These are phyloP conservation scores for Coremacera marginata DNA, from an alignment of 2,888 invertebrate genomes.

Conservation along the genomic window DNA sequence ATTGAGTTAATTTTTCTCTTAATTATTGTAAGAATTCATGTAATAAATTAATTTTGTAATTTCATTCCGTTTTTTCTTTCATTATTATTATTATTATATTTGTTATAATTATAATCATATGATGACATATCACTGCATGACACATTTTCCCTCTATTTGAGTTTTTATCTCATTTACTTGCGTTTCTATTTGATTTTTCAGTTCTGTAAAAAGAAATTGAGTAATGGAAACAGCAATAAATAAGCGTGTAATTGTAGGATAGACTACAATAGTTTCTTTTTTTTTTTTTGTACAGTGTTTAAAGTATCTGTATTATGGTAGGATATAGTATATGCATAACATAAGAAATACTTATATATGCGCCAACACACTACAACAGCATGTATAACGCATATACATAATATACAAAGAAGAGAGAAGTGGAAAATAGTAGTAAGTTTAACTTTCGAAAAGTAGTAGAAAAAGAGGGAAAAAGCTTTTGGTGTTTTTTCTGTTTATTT, in stretches of 20 bases:
- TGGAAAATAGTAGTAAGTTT: constrained; percentile 24
- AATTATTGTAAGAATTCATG: constrained; percentile 17
- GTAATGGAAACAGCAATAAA: constrained; percentile 70
- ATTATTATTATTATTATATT: constrained; percentile 44
- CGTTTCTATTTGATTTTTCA: constrained; percentile 97
- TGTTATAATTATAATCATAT: constrained; percentile 55
- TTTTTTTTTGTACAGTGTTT: constrained; percentile 29
- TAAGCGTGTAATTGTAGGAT: constrained; percentile 69
- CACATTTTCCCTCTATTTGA: constrained; percentile 96
- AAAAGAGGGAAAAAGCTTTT: constrained; percentile 60
- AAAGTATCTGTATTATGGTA: constrained; percentile 30
- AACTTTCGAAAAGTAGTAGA: constrained; percentile 15
- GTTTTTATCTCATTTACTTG: constrained; percentile 97
- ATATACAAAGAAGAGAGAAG: constrained; percentile 22
- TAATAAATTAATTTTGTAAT: no score
- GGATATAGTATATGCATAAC: constrained; percentile 25
- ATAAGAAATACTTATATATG: constrained; percentile 26
- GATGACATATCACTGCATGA: constrained; percentile 86
- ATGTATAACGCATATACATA: constrained; percentile 35
- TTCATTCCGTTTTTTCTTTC: constrained; percentile 37
- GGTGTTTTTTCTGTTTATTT: constrained; percentile 26
- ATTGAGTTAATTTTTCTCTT: constrained; percentile 39
- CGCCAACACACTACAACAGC: constrained; percentile 9
- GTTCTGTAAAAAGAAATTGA: constrained; percentile 80
- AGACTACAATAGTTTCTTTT: constrained; percentile 61